These are phyloP conservation scores for Drosophila vallismaia DNA, from an alignment of 2,888 invertebrate species.

Conservation along the genomic window DNA sequence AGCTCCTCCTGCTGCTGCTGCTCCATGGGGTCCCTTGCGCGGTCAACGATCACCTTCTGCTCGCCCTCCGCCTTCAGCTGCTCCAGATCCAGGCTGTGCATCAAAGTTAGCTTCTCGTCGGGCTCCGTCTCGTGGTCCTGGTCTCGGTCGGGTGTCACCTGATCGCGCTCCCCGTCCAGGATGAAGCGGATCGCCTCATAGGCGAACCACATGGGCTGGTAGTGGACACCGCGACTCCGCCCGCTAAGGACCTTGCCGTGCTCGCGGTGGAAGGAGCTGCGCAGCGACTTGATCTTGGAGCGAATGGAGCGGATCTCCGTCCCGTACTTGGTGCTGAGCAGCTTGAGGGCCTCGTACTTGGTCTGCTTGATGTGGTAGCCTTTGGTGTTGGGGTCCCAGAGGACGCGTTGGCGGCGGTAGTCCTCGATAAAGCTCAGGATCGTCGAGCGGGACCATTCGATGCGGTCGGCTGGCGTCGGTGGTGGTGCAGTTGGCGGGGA, in stretches of 20 bases:
- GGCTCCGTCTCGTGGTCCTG: conserved; percentile 51
- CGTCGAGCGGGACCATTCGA: conserved; percentile 83
- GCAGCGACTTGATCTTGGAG: conserved; percentile 82
- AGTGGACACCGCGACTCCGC: conserved; percentile 80
- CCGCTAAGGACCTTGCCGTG: conserved; percentile 82
- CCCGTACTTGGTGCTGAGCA: conserved; percentile 81
- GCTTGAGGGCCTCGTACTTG: conserved; percentile 82
- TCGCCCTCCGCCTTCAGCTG: conserved; percentile 63
- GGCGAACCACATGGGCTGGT: conserved; percentile 84
- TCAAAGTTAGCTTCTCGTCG: conserved; percentile 65
- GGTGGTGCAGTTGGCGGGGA: conserved; percentile 32
- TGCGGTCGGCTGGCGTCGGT: conserved; percentile 71
- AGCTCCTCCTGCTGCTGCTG: conserved; percentile 50
- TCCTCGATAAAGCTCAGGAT: conserved; percentile 82
- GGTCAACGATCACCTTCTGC: conserved; percentile 10
- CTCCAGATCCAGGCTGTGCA: conserved; percentile 73
- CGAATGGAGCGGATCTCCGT: conserved; percentile 83
- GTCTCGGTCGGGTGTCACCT: conserved; percentile 39
- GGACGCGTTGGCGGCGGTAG: conserved; percentile 81
- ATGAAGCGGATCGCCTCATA: conserved; percentile 83
- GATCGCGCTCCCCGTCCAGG: conserved; percentile 81
- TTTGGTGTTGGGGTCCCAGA: conserved; percentile 83
- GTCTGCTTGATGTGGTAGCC: conserved; percentile 83
- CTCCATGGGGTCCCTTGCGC: conserved; percentile 36
- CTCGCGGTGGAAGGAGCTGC: conserved; percentile 82